A percentile compares a stretch with the other conserved stretches of the same genome.
Evolutionary conservation across 2,888 invertebrate genomes (phyloP).

Genomic region (Orthosia gracilis): DNA sequence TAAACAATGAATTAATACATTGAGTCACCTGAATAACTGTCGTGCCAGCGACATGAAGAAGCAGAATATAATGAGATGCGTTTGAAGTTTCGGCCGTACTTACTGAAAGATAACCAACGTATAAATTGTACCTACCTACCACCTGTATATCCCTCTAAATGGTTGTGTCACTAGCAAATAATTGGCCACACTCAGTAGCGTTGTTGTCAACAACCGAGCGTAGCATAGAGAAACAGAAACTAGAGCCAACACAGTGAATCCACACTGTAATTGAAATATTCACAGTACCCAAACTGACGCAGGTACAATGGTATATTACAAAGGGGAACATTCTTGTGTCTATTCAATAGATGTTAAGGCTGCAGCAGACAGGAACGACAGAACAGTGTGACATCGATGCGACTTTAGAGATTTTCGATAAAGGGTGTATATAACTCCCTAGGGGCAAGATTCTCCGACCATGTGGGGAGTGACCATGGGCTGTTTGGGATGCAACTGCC

Average conservation of each 20-base stretch:
- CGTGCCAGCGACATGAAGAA: too few species aligned
- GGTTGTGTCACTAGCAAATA: constrained; percentile 6
- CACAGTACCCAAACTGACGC: constrained; percentile 2
- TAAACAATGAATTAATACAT: too few species aligned
- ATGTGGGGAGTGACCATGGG: too few species aligned
- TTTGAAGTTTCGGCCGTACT: background rate
- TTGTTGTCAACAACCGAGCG: constrained; percentile 4
- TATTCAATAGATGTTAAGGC: constrained; percentile 31
- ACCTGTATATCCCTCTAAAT: background rate
- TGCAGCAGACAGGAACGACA: background rate
- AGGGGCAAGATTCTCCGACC: too few species aligned
- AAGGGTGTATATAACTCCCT: too few species aligned
- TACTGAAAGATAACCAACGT: background rate
- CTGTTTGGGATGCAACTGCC: too few species aligned
- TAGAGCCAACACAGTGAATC: constrained; percentile 27
- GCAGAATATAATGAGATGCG: background rate
- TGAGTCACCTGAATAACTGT: too few species aligned
- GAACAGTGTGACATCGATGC: background rate
- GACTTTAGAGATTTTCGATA: too few species aligned
- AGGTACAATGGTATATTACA: constrained; percentile 29
- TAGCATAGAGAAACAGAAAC: constrained; percentile 24
- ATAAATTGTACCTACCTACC: background rate
- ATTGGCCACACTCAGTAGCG: constrained; percentile 18
- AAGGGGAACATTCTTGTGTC: constrained; percentile 23
- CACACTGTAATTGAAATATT: constrained; percentile 42